These are phyloP conservation scores for Chionodraco myersi DNA, from an alignment of 2,113 vertebrate genomes.

Conservation along the genomic window DNA sequence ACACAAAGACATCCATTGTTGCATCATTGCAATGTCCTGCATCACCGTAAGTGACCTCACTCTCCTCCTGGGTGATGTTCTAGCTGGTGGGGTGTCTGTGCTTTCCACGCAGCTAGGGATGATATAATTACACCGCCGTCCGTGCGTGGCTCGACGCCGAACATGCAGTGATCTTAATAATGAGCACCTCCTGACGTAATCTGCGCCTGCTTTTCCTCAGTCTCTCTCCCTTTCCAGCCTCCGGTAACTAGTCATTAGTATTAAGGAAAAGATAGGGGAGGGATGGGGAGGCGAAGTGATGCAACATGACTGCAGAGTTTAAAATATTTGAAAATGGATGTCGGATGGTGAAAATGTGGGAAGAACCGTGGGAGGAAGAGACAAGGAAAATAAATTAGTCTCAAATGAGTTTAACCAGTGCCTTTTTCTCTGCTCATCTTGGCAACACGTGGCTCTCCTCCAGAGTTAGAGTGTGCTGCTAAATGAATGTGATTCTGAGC, in stretches of 20 bases:
- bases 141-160: slow-evolving; percentile 19
- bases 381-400: background rate
- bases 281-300: slow-evolving; percentile 15
- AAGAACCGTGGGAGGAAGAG: slow-evolving; percentile 1
- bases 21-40: slow-evolving; percentile 15
- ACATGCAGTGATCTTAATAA: slow-evolving; percentile 48
- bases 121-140: slow-evolving; percentile 38
- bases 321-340: slow-evolving; percentile 18
- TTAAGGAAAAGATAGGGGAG: background rate
- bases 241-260: slow-evolving; percentile 49
- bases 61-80: slow-evolving; percentile 20
- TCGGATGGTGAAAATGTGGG: slow-evolving; percentile 1
- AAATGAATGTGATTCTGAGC: slow-evolving; percentile 1
- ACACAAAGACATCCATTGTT: slow-evolving; percentile 18
- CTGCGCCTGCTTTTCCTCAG: slow-evolving; percentile 49
- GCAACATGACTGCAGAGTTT: slow-evolving; percentile 57
- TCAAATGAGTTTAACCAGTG: background rate
- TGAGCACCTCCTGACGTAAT: slow-evolving; percentile 55
- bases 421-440: background rate
- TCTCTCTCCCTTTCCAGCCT: slow-evolving; percentile 8
- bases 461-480: background rate
- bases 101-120: slow-evolving; percentile 26
- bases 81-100: slow-evolving; percentile 33
- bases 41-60: slow-evolving; percentile 29
- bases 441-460: background rate